Evolutionary conservation across 2,113 vertebrate species (phyloP), one percentile per base, ranked within the genome.

Genomic region (Otolemur garnettii): DNA sequence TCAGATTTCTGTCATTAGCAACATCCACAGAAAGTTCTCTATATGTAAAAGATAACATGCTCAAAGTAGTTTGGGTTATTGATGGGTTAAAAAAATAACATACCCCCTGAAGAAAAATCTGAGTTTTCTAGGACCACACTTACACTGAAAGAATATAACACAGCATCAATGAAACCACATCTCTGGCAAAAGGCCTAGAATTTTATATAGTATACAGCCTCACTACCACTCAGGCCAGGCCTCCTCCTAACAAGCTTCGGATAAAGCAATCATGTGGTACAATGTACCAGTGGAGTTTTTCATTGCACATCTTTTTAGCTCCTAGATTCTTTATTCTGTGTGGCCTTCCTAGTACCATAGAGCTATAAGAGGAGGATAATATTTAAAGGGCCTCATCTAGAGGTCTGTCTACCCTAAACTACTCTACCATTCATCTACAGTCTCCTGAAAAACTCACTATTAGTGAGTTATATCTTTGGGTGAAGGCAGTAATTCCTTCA

Each of bases 161-260:
- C 38, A 93, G 92, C 94, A 97, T 92, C 97, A 97, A 95, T 91
- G 96, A 90, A 94, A 66, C 71, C 83, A 96, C 86, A 66, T 30
- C 94, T 74, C 72, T 95, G 96, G 96, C 94, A 94, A 90, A 77
- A 14, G 79, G 95, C 93, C 98, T 95, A 93, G 92, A 97, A 96
- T 93, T 97, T 93, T 97, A 94, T 74, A 94, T 7, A 81, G 13
- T n/a, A 55, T 4, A 81, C 19, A 62, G 80, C 24, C n/a, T 69
- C 33, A 53, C 71, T 42, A 90, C 42, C n/a, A 80, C 53, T 66
- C 4, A 72, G 17, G 26, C 30, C 19, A 72, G 17, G 26, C 30
- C 19, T 93, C 62, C 22, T 87, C 93, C 82, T 57, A 71, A 68
- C 33, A 87, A 91, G 74, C 26, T 69, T 42, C 42, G 13, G 5